Conservation (phyloP, 1,140 invertebrate species). For the Zaprionus vittiger region DNA sequence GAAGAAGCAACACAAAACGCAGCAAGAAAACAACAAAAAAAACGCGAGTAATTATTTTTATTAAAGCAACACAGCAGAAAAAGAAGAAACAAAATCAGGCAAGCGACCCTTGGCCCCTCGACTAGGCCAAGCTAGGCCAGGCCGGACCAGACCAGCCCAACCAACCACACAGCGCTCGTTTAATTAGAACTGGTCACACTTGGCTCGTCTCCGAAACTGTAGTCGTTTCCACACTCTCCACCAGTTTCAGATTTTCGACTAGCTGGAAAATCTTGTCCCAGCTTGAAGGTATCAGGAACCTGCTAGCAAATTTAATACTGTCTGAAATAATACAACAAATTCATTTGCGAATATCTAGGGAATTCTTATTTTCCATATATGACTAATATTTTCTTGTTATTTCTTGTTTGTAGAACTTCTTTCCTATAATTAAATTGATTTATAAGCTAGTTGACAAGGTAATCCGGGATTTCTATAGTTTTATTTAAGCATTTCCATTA, state of each 20-base stretch:
- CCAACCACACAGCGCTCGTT: constrained; percentile 14
- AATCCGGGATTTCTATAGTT: background rate
- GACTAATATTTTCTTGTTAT: background rate
- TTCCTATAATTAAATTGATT: background rate
- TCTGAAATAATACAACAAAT: background rate
- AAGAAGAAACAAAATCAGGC: constrained; percentile 24
- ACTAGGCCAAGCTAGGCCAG: background rate
- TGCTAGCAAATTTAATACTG: background rate
- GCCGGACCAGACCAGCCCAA: background rate
- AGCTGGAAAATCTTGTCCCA: background rate
- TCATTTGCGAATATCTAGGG: background rate
- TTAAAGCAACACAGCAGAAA: constrained; percentile 57
- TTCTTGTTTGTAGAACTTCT: background rate
- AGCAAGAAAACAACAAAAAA: constrained; percentile 53
- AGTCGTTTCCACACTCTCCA: background rate
- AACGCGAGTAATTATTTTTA: constrained; percentile 76
- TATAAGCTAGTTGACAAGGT: background rate
- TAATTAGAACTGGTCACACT: constrained; percentile 59
- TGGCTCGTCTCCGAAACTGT: background rate
- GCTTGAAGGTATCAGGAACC: background rate
- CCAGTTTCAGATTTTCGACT: background rate
- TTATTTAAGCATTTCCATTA: background rate
- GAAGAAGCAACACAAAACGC: constrained; percentile 34
- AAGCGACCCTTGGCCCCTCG: constrained; percentile 39
- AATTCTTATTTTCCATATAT: background rate